Percentiles rank a stretch among this genome's conserved stretches.
Evolutionary conservation across 2,888 invertebrate genomes (phyloP).

Genomic region (Lycia hirtaria): DNA sequence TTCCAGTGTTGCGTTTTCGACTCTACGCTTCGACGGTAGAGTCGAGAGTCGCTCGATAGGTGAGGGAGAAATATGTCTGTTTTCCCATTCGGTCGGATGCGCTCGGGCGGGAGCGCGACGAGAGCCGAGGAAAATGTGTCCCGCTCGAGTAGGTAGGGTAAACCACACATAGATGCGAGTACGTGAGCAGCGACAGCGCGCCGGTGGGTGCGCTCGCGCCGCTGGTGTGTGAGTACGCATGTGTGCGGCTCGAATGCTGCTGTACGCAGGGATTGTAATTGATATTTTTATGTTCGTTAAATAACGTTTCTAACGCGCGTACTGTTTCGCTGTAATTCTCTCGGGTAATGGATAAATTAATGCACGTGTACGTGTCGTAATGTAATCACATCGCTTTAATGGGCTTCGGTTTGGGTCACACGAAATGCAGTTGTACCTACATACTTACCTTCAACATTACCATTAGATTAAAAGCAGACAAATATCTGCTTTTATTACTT

Average conservation of each 20-base stretch:
- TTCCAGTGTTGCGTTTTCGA: conserved; percentile 40
- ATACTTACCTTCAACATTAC: neutral
- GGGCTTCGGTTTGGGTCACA: conserved; percentile 5
- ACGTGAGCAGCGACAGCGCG: conserved; percentile 16
- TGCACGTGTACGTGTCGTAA: conserved; percentile 31
- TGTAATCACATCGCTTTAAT: conserved; percentile 16
- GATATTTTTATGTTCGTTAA: conserved; percentile 74
- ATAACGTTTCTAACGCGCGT: conserved; percentile 52
- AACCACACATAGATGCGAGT: conserved; percentile 38
- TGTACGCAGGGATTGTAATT: conserved; percentile 60
- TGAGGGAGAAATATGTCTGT: conserved; percentile 66
- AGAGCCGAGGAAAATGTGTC: conserved; percentile 67
- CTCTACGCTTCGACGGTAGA: conserved; percentile 34
- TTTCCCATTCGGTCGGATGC: conserved; percentile 81
- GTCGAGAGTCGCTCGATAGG: conserved; percentile 30
- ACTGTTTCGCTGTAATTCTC: conserved; percentile 37
- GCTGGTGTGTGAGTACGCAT: neutral
- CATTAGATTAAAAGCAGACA: no score
- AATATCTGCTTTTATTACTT: no score
- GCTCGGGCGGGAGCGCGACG: conserved; percentile 76
- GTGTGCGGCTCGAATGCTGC: conserved; percentile 34
- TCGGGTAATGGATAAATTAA: conserved; percentile 35
- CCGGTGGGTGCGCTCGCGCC: neutral
- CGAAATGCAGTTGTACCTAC: neutral
- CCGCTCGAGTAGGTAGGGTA: conserved; percentile 57